These are phyloP conservation scores for Hirtodrosophila duncani DNA, from an alignment of 2,888 invertebrate species.

Conservation along the genomic window DNA sequence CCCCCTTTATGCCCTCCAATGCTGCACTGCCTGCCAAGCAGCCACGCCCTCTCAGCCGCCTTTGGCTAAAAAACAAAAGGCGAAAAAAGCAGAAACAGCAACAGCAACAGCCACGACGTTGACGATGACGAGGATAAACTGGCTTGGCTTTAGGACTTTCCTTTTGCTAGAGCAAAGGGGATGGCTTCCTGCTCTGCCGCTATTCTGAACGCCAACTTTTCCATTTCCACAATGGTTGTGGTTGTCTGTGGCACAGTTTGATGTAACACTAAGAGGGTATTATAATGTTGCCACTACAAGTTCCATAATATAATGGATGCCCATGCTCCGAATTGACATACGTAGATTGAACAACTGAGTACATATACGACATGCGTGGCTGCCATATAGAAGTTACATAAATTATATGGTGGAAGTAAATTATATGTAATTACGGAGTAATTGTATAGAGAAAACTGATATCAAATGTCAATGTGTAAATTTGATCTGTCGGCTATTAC, in stretches of 20 bases:
- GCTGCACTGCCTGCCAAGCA: constrained; percentile 3
- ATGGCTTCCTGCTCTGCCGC: constrained; percentile 7
- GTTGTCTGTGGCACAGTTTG: constrained; percentile 63
- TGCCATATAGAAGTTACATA: too few relatives aligned
- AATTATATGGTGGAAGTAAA: too few relatives aligned
- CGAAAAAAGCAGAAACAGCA: constrained; percentile 31
- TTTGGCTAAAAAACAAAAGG: constrained; percentile 32
- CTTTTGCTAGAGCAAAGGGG: constrained; percentile 5
- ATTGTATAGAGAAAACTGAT: too few relatives aligned
- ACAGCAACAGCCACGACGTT: constrained; percentile 22
- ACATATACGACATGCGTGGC: too few relatives aligned
- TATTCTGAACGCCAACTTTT: too few relatives aligned
- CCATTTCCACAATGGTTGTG: too few relatives aligned
- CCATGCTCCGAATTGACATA: too few relatives aligned
- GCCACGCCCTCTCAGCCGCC: constrained; percentile 25
- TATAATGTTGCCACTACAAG: constrained; percentile 18
- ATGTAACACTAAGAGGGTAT: constrained; percentile 24
- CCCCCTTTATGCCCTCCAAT: background rate
- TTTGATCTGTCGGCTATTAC: too few relatives aligned
- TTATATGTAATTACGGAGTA: too few relatives aligned
- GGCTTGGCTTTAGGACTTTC: constrained; percentile 36
- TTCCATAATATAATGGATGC: too few relatives aligned
- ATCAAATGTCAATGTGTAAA: too few relatives aligned
- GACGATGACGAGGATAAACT: constrained; percentile 12
- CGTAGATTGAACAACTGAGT: too few relatives aligned